Evolutionary conservation across 2,113 vertebrate species (phyloP).

Genomic region (Pomatorhinus ruficollis): DNA sequence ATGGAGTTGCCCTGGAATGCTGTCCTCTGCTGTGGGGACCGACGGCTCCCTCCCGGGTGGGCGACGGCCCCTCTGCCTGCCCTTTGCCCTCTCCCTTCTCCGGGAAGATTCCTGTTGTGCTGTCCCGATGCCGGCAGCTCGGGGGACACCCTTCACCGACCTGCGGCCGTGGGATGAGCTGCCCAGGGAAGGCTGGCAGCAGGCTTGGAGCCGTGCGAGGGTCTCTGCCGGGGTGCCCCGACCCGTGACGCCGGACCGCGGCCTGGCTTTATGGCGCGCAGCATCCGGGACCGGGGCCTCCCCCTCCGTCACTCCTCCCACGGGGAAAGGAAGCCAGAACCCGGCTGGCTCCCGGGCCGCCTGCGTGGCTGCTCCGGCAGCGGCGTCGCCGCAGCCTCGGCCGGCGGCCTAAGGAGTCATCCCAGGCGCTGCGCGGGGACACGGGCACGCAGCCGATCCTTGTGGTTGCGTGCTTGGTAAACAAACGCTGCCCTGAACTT

Average conservation of each 20-base stretch:
- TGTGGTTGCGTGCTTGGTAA: rapidly evolving
- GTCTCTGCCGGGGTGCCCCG: rapidly evolving
- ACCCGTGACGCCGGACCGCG: rapidly evolving
- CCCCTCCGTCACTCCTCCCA: not conserved
- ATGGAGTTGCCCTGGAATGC: not conserved
- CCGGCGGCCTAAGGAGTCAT: rapidly evolving
- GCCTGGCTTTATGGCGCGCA: not conserved
- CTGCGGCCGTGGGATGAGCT: not conserved
- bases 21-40: rapidly evolving
- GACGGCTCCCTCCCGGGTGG: not conserved
- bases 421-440: rapidly evolving
- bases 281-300: not conserved
- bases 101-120: rapidly evolving
- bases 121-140: not conserved
- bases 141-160: not conserved
- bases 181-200: not conserved
- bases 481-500: not conserved
- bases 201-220: rapidly evolving
- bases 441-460: not conserved
- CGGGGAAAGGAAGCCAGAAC: not conserved
- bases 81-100: not conserved
- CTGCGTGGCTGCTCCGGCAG: not conserved
- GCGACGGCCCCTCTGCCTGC: not conserved
- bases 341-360: rapidly evolving
- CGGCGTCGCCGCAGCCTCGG: rapidly evolving